These are phyloP conservation scores for Phengaris alcon DNA, from an alignment of 2,888 invertebrate species.

Conservation along the genomic window DNA sequence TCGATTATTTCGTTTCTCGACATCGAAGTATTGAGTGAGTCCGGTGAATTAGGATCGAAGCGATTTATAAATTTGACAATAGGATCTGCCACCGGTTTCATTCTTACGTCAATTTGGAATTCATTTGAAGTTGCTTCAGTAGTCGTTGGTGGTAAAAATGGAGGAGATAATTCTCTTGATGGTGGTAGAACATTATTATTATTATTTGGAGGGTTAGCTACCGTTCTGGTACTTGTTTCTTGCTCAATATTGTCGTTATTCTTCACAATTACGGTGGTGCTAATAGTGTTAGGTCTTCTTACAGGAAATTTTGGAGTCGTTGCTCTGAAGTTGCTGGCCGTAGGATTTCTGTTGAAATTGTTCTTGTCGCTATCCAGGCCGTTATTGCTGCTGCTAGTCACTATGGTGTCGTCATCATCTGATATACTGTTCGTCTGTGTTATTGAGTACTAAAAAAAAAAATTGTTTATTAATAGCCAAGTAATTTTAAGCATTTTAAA, in stretches of 20 bases:
- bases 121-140: conserved; percentile 48
- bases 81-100: conserved; percentile 50
- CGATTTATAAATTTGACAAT: conserved; percentile 70
- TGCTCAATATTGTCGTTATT: background rate
- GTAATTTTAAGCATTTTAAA: too few relatives aligned
- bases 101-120: conserved; percentile 47
- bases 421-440: conserved; percentile 67
- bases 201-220: background rate
- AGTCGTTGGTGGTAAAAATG: conserved; percentile 50
- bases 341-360: conserved; percentile 61
- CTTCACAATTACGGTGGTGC: background rate
- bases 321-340: background rate
- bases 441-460: conserved; percentile 58
- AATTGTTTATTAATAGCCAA: background rate
- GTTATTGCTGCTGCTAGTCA: conserved; percentile 60
- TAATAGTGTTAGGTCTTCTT: background rate
- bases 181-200: conserved; percentile 46
- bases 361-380: conserved; percentile 66
- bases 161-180: conserved; percentile 53
- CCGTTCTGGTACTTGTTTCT: background rate
- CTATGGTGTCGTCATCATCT: conserved; percentile 61
- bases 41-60: conserved; percentile 68
- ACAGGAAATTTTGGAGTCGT: background rate
- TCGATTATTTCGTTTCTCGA: conserved; percentile 63
- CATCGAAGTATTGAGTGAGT: conserved; percentile 62